Conservation (phyloP, 2,797 vertebrate species). For the Tenualosa ilisha region DNA sequence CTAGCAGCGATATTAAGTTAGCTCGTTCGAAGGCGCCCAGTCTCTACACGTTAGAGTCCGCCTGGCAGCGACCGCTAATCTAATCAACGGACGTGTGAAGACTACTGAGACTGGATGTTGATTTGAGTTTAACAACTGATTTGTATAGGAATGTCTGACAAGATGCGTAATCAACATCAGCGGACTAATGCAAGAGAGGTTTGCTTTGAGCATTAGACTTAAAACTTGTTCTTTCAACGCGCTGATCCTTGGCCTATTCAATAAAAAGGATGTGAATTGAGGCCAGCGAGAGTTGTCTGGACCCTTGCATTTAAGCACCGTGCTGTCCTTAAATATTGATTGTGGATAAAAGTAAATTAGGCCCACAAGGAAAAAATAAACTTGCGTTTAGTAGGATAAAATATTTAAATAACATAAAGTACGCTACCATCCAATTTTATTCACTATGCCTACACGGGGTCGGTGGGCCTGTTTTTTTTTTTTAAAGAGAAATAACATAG, state of each 20-base stretch:
- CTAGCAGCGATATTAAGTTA: slow-evolving; percentile 64
- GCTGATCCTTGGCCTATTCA: slow-evolving; percentile 67
- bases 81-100: slow-evolving; percentile 72
- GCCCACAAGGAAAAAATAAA: not conserved
- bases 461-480: not conserved
- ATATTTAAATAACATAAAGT: not conserved
- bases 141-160: slow-evolving; percentile 81
- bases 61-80: slow-evolving; percentile 57
- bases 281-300: slow-evolving; percentile 69
- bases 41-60: slow-evolving; percentile 60
- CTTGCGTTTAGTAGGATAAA: not conserved
- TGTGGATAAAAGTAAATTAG: not conserved
- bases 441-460: not conserved
- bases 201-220: slow-evolving; percentile 76
- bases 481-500: not conserved
- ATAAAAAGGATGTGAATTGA: slow-evolving; percentile 74
- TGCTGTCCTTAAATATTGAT: slow-evolving; percentile 15
- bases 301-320: slow-evolving; percentile 57
- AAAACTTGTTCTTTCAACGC: slow-evolving; percentile 68
- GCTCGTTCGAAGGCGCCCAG: slow-evolving; percentile 55
- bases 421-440: not conserved
- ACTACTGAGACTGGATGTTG: slow-evolving; percentile 76
- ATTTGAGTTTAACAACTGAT: slow-evolving; percentile 76
- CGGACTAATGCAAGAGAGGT: slow-evolving; percentile 65
- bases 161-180: slow-evolving; percentile 76